Base-by-base conservation (phyloP, 1,140 invertebrate species). In the Drosophila lacertosa region DNA sequence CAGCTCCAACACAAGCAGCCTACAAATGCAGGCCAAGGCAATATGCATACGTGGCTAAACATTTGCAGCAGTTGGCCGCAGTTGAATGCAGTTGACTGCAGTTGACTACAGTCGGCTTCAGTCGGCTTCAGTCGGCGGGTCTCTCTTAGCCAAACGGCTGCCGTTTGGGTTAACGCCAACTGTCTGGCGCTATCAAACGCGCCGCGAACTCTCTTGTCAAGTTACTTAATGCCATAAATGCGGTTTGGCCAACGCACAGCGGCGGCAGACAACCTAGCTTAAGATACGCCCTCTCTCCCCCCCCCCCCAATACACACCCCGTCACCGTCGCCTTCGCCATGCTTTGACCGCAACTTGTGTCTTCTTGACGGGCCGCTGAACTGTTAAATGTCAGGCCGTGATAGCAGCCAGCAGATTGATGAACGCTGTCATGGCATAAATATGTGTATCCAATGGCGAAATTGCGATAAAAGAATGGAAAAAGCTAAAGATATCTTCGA, bases 21-120 rank as follows among this genome's bases (percentile, higher is more conserved):
- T 42, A 63, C 51, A 65, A 81, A 88, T 88, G 72, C 81, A 77
- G 81, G 77, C 81, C 81, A 88, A 81, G 82, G 82, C 81, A 86
- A 57, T 74, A 44, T 58, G 67, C 67, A 65, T 57, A 57, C 42
- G 40, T 22, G 33, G 20, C 53, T 16, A 13, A 24, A 39, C n/a
- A 10, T 29, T 2, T 29, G 26, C 26, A 2, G 26, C 26, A 24
- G 13, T 13, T 40, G 47, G 18, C 37, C 33, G 32, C 32, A 44
- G 50, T 42, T n/a, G n/a, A n/a, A n/a, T n/a, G n/a, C n/a, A n/a
- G n/a, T n/a, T n/a, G n/a, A n/a, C n/a, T n/a, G n/a, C n/a, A n/a
- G n/a, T n/a, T n/a, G n/a, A n/a, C n/a, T n/a, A n/a, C n/a, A n/a
- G n/a, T n/a, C n/a, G n/a, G n/a, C n/a, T n/a, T n/a, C n/a, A n/a